These are phyloP conservation scores for Cepaea hortensis DNA, from an alignment of 2,888 invertebrate species.

Conservation along the genomic window DNA sequence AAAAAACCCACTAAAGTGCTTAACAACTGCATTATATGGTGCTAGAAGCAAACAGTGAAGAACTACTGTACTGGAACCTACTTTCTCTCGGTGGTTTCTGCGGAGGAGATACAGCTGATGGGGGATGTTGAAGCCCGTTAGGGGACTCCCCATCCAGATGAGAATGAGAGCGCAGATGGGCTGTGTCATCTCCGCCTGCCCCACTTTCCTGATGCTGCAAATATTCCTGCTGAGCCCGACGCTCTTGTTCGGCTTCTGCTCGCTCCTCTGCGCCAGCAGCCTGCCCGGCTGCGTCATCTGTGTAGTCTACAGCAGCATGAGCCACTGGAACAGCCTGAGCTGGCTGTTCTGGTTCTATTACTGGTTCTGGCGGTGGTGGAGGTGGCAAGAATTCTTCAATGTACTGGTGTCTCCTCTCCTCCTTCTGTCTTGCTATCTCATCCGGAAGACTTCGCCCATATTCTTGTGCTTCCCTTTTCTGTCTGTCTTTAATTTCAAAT, in stretches of 20 bases:
- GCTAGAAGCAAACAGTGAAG: background rate
- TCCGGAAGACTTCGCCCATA: conserved; percentile 68
- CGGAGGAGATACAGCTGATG: conserved; percentile 15
- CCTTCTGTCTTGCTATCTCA: conserved; percentile 64
- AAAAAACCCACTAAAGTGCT: background rate
- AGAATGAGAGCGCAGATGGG: too few species aligned
- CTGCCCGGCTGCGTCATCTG: conserved; percentile 39
- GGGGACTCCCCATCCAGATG: conserved; percentile 38
- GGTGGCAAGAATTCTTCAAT: conserved; percentile 75
- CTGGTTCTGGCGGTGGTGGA: conserved; percentile 67
- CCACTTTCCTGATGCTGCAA: background rate
- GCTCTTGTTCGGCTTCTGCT: conserved; percentile 55
- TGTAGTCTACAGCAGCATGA: conserved; percentile 34
- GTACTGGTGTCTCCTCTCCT: conserved; percentile 67
- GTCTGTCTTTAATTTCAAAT: conserved; percentile 79
- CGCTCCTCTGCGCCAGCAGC: conserved; percentile 56
- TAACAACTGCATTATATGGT: background rate
- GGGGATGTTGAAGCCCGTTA: background rate
- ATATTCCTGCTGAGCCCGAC: conserved; percentile 19
- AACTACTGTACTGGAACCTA: conserved; percentile 27
- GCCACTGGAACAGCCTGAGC: conserved; percentile 50
- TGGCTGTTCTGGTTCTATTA: conserved; percentile 63
- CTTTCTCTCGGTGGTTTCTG: conserved; percentile 45
- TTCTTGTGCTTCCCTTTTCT: conserved; percentile 70
- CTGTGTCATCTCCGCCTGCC: conserved; percentile 29